These are phyloP conservation scores for Ctenoplectra terminalis DNA, from an alignment of 1,140 invertebrate genomes.

Conservation along the genomic window DNA sequence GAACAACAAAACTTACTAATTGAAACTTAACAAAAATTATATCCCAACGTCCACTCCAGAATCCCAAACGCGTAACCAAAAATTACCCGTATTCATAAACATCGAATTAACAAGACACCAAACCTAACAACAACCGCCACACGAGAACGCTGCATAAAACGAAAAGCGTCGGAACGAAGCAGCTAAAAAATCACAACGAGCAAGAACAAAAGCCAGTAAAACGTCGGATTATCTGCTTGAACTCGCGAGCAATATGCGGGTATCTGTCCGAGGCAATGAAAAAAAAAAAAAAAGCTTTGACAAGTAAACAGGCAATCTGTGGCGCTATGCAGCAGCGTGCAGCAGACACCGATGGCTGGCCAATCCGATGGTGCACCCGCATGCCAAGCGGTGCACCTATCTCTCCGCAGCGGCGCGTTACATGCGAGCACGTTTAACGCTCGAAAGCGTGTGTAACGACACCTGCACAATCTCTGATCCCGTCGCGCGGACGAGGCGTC, in stretches of 20 bases:
- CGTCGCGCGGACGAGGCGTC: not conserved
- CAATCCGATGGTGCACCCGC: slow-evolving; percentile 42
- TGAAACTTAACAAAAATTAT: too few relatives aligned
- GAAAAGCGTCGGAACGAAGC: not conserved
- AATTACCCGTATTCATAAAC: too few relatives aligned
- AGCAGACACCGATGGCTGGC: not conserved
- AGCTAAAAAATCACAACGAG: not conserved
- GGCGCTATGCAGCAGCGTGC: not conserved
- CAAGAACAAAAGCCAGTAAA: slow-evolving; percentile 28
- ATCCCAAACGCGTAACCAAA: too few relatives aligned
- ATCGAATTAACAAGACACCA: too few relatives aligned
- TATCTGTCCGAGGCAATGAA: not conserved
- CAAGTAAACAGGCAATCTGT: slow-evolving; percentile 43
- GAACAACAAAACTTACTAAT: too few relatives aligned
- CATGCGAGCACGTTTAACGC: slow-evolving; percentile 39
- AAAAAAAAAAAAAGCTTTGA: not conserved
- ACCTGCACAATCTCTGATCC: slow-evolving; percentile 48
- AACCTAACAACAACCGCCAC: too few relatives aligned
- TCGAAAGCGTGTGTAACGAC: slow-evolving; percentile 47
- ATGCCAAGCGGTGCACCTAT: slow-evolving; percentile 45
- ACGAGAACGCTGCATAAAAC: too few relatives aligned
- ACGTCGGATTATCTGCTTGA: not conserved
- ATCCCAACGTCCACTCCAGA: too few relatives aligned
- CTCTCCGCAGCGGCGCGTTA: slow-evolving; percentile 1
- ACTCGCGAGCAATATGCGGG: slow-evolving; percentile 38